Evolutionary conservation across 2,113 vertebrate genomes (phyloP).

Genomic region (Eudyptes chrysolophus): DNA sequence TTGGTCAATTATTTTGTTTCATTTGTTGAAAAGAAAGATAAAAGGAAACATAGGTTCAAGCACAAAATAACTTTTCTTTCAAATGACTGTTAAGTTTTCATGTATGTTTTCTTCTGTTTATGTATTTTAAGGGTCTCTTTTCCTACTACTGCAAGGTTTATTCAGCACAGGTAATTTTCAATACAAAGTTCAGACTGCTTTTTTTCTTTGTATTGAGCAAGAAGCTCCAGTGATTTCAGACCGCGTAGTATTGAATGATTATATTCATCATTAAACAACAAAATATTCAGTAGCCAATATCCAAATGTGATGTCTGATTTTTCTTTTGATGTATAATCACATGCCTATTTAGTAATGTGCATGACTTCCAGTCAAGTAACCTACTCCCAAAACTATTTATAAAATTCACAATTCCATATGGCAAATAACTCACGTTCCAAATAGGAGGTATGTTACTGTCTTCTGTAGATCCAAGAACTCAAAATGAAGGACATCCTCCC

Average conservation of each 20-base stretch:
- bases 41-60: not conserved
- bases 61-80: not conserved
- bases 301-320: not conserved
- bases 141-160: not conserved
- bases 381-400: not conserved
- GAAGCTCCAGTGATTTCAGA: not conserved
- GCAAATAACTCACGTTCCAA: not conserved
- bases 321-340: not conserved
- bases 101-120: not conserved
- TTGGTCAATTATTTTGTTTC: not conserved
- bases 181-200: not conserved
- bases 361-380: not conserved
- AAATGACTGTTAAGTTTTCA: not conserved
- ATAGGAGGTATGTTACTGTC: not conserved
- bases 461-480: not conserved
- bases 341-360: not conserved
- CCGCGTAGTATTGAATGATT: not conserved
- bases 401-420: not conserved
- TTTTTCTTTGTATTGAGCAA: not conserved
- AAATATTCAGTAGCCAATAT: not conserved
- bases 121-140: not conserved
- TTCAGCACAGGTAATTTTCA: not conserved
- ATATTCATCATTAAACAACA: not conserved
- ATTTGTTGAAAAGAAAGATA: conserved; percentile 12
- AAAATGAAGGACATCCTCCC: not conserved